phyloP scores from a whole-genome alignment of 2,888 invertebrate species.

The Amphipyra tragopoginis region DNA sequence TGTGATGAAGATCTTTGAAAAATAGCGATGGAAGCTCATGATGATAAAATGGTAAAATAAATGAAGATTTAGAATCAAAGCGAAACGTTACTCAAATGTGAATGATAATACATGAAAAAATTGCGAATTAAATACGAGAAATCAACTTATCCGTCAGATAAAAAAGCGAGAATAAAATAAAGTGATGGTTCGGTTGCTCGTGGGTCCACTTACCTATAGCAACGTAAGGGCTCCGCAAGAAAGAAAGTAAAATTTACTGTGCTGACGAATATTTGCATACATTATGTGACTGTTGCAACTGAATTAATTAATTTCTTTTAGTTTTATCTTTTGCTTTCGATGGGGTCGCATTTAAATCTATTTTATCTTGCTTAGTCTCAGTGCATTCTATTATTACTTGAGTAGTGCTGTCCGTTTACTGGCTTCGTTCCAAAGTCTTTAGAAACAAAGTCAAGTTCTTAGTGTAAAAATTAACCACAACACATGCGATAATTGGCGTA shows the following conservation, averaged over 20 bases:
- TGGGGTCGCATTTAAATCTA: constrained; percentile 25
- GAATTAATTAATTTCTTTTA: constrained; percentile 65
- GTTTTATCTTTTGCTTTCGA: constrained; percentile 43
- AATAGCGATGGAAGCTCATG: constrained; percentile 76
- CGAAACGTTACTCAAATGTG: constrained; percentile 89
- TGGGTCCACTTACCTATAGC: constrained; percentile 88
- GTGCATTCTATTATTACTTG: constrained; percentile 46
- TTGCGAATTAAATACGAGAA: constrained; percentile 76
- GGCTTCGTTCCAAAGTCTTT: constrained; percentile 38
- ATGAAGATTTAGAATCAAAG: constrained; percentile 85
- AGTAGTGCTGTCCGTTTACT: constrained; percentile 48
- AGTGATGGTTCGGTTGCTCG: constrained; percentile 77
- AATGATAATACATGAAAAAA: constrained; percentile 74
- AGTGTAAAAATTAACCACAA: constrained; percentile 64
- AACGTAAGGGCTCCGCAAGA: constrained; percentile 90
- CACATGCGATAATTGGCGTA: constrained; percentile 82
- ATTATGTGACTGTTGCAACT: constrained; percentile 74
- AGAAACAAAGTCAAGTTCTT: constrained; percentile 45
- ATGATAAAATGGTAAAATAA: constrained; percentile 75
- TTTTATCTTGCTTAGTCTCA: constrained; percentile 32
- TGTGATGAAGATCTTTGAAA: constrained; percentile 55
- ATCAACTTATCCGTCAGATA: constrained; percentile 65
- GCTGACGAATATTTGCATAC: constrained; percentile 82
- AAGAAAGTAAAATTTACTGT: constrained; percentile 89
- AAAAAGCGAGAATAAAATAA: constrained; percentile 80